Base-by-base conservation (phyloP, 1,140 invertebrate genomes). In the Euglossa dilemma region DNA sequence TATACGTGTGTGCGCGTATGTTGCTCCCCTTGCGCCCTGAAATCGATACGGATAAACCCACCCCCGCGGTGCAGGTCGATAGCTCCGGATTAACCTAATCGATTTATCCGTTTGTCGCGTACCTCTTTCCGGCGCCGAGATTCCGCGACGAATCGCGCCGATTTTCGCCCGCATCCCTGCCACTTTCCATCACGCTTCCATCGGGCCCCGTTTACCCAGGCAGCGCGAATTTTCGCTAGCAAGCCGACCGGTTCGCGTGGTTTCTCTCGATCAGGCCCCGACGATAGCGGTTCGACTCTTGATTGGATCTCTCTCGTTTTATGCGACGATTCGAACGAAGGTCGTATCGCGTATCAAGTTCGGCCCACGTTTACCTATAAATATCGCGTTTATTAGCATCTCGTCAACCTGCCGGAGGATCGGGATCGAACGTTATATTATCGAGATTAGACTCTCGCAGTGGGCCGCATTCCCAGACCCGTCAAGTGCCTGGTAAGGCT, bases 41-140 rank as follows among this genome's bases (percentile, higher is more conserved):
- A 74, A 74, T 74, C 71, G 71, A 61, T 74, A 74, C 23, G 43
- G 71, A 59, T 74, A 59, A 74, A 74, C 20, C 43, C 56, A 74
- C 59, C 20, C 43, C 56, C 23, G 6, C 23, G 56, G 28, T 54
- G 47, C 63, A 69, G 72, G 52, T 76, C 80, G 80, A 82, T 82
- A 76, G 63, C 80, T 76, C 43, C 63, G 64, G 63, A 69, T 82
- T 76, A 82, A 57, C 72, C 43, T 76, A 76, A 82, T 76, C 80
- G 72, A 82, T 82, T 76, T 82, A 82, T 82, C 50, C 54, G 54
- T 67, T 67, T 69, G 61, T 47, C 71, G 20, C 36, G 14, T 20
- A 12, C 28, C 74, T 36, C 74, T 52, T 54, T 28, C 23, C 71
- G 25, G 14, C 20, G 70, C 11, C 57, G 70, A 74, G 71, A 80